Percentiles rank a stretch among this genome's conserved stretches.
phyloP scores from a whole-genome alignment of 2,888 invertebrate species.

The Holacanthella duospinosa region DNA sequence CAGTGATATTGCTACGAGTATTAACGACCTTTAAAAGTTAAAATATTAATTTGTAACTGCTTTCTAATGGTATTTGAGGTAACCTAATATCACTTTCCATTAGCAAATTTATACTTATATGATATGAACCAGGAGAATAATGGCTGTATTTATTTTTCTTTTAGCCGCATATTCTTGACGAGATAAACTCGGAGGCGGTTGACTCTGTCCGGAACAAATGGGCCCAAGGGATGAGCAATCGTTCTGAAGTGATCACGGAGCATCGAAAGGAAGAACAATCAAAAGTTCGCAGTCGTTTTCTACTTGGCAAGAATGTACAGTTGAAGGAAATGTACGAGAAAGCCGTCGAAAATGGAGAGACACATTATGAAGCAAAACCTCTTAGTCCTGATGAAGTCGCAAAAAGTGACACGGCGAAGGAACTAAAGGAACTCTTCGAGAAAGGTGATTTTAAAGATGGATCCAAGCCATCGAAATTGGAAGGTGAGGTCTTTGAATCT shows the following conservation, averaged over 20 bases:
- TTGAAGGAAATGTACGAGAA: slow-evolving; percentile 88
- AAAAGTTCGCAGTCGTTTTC: slow-evolving; percentile 62
- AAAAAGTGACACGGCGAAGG: slow-evolving; percentile 22
- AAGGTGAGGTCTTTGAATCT: slow-evolving; percentile 63
- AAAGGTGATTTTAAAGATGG: slow-evolving; percentile 47
- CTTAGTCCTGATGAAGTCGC: slow-evolving; percentile 20
- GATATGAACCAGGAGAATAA: too few species aligned
- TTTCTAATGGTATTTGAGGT: too few species aligned
- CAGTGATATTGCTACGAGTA: too few species aligned
- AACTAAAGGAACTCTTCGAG: slow-evolving; percentile 62
- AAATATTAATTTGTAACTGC: too few species aligned
- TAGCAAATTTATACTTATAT: too few species aligned
- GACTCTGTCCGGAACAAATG: slow-evolving; percentile 44
- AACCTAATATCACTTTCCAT: too few species aligned
- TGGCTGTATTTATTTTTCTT: too few species aligned
- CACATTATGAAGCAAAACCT: neutral
- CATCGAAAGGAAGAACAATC: slow-evolving; percentile 81
- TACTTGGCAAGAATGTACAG: slow-evolving; percentile 74
- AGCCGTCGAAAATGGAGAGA: slow-evolving; percentile 49
- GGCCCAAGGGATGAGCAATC: slow-evolving; percentile 51
- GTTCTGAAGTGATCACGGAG: slow-evolving; percentile 55
- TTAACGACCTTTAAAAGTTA: too few species aligned
- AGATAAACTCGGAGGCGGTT: slow-evolving; percentile 24
- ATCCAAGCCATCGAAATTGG: slow-evolving; percentile 16
- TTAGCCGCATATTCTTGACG: slow-evolving; percentile 9